Evolutionary conservation across 2,797 vertebrate species (phyloP).

Genomic region (Oreochromis grahami): DNA sequence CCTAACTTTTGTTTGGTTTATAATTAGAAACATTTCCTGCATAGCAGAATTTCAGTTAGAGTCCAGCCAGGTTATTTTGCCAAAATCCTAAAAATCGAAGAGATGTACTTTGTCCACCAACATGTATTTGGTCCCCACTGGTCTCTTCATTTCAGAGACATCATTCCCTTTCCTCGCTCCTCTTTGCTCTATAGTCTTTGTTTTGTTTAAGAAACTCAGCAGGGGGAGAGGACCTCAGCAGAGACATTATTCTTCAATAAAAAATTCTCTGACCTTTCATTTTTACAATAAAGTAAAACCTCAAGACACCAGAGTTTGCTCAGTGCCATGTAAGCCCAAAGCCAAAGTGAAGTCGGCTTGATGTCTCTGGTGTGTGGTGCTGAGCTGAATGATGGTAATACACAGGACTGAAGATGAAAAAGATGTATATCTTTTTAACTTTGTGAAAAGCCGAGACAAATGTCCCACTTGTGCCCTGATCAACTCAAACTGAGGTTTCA

Average conservation of each 20-base stretch:
- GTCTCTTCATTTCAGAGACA: not conserved
- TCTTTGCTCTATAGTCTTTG: not conserved
- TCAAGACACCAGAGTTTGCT: constrained; percentile 11
- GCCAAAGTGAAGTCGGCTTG: constrained; percentile 13
- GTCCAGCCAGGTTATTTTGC: not conserved
- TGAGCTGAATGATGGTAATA: not conserved
- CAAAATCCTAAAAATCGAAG: not conserved
- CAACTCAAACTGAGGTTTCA: not conserved
- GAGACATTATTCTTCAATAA: constrained; percentile 20
- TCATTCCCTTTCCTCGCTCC: not conserved
- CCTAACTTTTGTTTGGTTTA: not conserved
- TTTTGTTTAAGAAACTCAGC: not conserved
- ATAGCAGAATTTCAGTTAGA: not conserved
- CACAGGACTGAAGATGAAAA: not conserved
- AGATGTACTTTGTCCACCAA: not conserved
- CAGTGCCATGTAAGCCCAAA: constrained; percentile 14
- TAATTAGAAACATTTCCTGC: not conserved
- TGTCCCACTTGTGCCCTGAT: not conserved
- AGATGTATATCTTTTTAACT: not conserved
- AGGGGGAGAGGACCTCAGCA: constrained; percentile 1
- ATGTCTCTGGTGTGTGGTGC: not conserved
- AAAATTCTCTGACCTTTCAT: constrained; percentile 39
- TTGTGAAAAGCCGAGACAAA: not conserved
- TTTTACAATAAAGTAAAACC: constrained; percentile 36
- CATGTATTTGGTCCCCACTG: not conserved